phyloP scores from a whole-genome alignment of 2,888 invertebrate genomes.

The Adelognathus sp. region DNA sequence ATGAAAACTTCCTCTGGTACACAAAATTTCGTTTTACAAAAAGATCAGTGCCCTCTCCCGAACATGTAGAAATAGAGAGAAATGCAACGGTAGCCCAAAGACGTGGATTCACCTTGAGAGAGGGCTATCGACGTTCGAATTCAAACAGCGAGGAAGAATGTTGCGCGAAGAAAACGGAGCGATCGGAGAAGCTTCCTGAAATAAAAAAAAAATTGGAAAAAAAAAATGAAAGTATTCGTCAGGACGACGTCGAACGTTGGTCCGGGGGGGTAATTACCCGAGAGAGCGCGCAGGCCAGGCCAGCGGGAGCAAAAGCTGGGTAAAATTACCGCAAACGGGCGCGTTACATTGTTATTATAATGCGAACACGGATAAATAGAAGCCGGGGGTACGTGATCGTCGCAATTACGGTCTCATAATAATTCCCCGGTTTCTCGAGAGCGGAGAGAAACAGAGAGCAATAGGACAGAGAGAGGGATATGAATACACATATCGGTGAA shows the following conservation, averaged over 20 bases:
- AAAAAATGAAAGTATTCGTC: neutral
- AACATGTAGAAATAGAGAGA: no score
- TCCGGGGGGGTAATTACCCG: conserved; percentile 33
- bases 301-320: conserved; percentile 27
- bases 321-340: conserved; percentile 62
- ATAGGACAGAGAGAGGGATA: conserved; percentile 44
- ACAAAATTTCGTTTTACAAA: no score
- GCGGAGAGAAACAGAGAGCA: conserved; percentile 54
- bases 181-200: neutral
- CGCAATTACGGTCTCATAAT: conserved; percentile 80
- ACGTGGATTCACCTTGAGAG: no score
- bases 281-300: conserved; percentile 40
- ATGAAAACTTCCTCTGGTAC: no score
- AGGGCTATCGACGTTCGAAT: neutral
- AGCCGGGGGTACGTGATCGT: conserved; percentile 79
- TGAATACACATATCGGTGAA: conserved; percentile 21
- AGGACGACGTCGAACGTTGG: conserved; percentile 23
- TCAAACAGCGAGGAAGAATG: neutral
- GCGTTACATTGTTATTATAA: conserved; percentile 80
- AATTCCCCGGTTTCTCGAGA: conserved; percentile 71
- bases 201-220: neutral
- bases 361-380: conserved; percentile 79
- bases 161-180: neutral
- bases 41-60: no score
- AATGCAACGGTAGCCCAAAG: no score